A percentile compares a stretch with the other conserved stretches of the same genome.
Evolutionary conservation across 1,140 invertebrate genomes (phyloP).

Genomic region (Armadillidium nasatum): DNA sequence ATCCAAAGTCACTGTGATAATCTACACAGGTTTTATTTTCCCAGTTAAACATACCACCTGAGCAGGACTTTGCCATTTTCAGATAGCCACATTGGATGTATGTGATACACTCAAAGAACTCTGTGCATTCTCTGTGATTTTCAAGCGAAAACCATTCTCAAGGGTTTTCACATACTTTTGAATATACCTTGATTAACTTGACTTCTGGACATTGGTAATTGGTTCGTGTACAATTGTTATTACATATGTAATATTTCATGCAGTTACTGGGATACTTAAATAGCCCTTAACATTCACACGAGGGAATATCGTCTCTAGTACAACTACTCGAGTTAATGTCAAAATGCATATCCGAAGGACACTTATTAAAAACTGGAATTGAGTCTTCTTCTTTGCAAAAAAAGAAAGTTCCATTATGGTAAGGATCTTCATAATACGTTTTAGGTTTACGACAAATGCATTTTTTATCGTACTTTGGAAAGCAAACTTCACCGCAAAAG

Average conservation of each 20-base stretch:
- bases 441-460: conserved; percentile 28
- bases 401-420: conserved; percentile 27
- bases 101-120: conserved; percentile 30
- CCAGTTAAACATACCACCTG: background rate
- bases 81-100: background rate
- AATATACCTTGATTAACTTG: conserved; percentile 29
- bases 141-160: conserved; percentile 25
- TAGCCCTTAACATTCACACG: conserved; percentile 26
- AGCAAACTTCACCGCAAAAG: conserved; percentile 35
- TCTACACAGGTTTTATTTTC: background rate
- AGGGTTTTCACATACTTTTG: conserved; percentile 28
- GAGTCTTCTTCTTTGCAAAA: conserved; percentile 22
- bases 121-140: conserved; percentile 25
- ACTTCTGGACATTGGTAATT: conserved; percentile 21
- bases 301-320: conserved; percentile 22
- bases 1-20: background rate
- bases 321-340: conserved; percentile 25
- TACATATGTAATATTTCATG: conserved; percentile 31
- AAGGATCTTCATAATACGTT: conserved; percentile 28
- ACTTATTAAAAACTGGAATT: conserved; percentile 29
- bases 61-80: background rate
- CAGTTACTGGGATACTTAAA: conserved; percentile 29
- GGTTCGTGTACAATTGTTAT: conserved; percentile 30
- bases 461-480: conserved; percentile 11
- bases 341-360: conserved; percentile 31